Evolutionary conservation across 2,113 vertebrate species (phyloP).

Genomic region (Pogonocichla stellata): DNA sequence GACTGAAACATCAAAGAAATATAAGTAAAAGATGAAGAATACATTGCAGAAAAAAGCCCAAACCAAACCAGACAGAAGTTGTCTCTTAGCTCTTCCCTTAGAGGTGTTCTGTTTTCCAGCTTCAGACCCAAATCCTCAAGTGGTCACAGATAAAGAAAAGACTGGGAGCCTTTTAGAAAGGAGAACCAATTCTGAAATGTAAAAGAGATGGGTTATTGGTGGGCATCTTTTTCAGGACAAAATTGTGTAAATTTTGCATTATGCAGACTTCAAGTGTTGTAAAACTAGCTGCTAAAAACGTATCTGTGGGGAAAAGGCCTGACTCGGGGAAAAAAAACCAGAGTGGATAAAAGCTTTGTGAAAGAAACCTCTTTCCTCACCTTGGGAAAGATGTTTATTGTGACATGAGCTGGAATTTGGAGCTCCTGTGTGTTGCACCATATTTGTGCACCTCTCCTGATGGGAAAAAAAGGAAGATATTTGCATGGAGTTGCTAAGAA

Average conservation of each 20-base stretch:
- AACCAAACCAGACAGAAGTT: neutral
- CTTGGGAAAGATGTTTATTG: slow-evolving; percentile 1
- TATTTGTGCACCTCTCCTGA: neutral
- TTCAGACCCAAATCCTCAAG: neutral
- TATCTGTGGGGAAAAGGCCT: neutral
- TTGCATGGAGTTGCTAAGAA: neutral
- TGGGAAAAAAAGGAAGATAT: neutral
- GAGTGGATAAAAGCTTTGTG: neutral
- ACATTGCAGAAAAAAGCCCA: neutral
- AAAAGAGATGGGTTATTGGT: neutral
- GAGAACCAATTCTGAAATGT: neutral
- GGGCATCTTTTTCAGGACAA: neutral
- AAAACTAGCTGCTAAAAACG: neutral
- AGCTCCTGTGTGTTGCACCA: neutral
- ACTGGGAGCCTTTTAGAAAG: neutral
- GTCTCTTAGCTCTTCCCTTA: neutral
- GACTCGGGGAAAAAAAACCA: neutral
- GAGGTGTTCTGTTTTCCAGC: neutral
- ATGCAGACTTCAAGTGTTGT: neutral
- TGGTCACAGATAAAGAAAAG: neutral
- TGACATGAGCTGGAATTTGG: neutral
- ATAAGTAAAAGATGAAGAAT: neutral
- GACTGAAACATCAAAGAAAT: slow-evolving; percentile 6
- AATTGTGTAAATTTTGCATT: neutral
- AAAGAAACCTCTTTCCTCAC: neutral